Percentiles rank a stretch among this genome's conserved stretches.
phyloP scores from a whole-genome alignment of 1,140 invertebrate genomes.

The Neodiprion pinetum region DNA sequence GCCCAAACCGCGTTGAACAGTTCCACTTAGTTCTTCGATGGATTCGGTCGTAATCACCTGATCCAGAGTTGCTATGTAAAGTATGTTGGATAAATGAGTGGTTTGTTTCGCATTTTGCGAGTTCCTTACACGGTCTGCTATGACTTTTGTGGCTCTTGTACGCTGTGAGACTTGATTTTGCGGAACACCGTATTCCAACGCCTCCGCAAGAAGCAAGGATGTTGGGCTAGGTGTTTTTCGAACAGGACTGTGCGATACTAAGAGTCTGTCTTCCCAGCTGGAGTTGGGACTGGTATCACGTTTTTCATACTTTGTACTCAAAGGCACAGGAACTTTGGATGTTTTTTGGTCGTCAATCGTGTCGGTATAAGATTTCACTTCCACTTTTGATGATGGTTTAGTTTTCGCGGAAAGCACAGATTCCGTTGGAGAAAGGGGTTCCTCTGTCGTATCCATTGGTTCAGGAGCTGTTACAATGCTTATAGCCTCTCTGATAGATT shows the following conservation, averaged over 20 bases:
- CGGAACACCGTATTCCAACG: conserved; percentile 32
- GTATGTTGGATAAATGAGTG: conserved; percentile 63
- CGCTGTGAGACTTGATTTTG: conserved; percentile 45
- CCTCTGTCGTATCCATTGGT: conserved; percentile 46
- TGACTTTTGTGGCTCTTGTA: conserved; percentile 55
- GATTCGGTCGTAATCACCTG: conserved; percentile 63
- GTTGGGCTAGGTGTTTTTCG: conserved; percentile 32
- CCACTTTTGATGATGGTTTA: conserved; percentile 17
- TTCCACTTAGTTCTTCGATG: conserved; percentile 61
- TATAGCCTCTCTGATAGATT: conserved; percentile 20
- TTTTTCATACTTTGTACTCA: neutral
- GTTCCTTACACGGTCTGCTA: conserved; percentile 63
- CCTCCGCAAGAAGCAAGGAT: conserved; percentile 36
- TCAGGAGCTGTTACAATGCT: conserved; percentile 37
- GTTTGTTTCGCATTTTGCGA: conserved; percentile 60
- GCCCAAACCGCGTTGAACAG: conserved; percentile 66
- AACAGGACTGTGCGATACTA: conserved; percentile 13
- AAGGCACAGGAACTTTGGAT: neutral
- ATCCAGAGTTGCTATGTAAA: conserved; percentile 67
- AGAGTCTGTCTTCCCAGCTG: conserved; percentile 39
- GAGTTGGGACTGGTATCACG: conserved; percentile 20
- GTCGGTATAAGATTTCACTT: conserved; percentile 41
- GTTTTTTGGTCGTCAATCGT: conserved; percentile 32
- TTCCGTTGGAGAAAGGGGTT: conserved; percentile 45
- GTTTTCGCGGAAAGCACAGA: conserved; percentile 31